phyloP scores from a whole-genome alignment of 1,140 invertebrate species.

The Brachystomella parvula region DNA sequence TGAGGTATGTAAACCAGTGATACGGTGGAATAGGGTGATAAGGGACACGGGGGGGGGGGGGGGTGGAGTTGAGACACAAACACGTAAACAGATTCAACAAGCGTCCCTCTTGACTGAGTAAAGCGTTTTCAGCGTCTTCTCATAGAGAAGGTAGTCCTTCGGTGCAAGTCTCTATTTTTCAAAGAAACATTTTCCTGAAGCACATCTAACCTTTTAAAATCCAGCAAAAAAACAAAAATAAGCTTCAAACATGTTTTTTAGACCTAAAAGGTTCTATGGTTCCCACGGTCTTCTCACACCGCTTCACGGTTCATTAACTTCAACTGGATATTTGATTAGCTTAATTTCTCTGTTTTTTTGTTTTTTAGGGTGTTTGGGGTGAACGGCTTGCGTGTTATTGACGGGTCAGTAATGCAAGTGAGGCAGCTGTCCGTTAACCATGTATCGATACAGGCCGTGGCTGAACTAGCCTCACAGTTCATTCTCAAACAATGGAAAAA shows the following conservation, averaged over 20 bases:
- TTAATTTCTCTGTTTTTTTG: too few relatives aligned
- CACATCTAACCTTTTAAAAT: too few relatives aligned
- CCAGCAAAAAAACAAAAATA: too few relatives aligned
- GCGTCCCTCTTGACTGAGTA: neutral
- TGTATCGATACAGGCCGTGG: neutral
- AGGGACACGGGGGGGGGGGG: too few relatives aligned
- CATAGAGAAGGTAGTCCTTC: neutral
- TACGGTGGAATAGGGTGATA: neutral
- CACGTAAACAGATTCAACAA: neutral
- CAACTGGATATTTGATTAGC: too few relatives aligned
- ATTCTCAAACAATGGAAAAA: neutral
- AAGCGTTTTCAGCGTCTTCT: neutral
- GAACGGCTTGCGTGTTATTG: constrained; percentile 20
- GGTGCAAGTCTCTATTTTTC: too few relatives aligned
- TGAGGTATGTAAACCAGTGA: constrained; percentile 14
- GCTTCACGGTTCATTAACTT: too few relatives aligned
- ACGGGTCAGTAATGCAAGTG: constrained; percentile 17
- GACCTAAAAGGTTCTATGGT: too few relatives aligned
- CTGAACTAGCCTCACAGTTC: neutral
- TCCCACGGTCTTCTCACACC: too few relatives aligned
- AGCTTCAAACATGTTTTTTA: too few relatives aligned
- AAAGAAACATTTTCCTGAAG: too few relatives aligned
- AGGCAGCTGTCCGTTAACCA: neutral
- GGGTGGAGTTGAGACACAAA: too few relatives aligned
- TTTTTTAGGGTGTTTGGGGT: constrained; percentile 26